Base-by-base conservation (phyloP, 2,888 invertebrate genomes). In the Strigamia maritima region DNA sequence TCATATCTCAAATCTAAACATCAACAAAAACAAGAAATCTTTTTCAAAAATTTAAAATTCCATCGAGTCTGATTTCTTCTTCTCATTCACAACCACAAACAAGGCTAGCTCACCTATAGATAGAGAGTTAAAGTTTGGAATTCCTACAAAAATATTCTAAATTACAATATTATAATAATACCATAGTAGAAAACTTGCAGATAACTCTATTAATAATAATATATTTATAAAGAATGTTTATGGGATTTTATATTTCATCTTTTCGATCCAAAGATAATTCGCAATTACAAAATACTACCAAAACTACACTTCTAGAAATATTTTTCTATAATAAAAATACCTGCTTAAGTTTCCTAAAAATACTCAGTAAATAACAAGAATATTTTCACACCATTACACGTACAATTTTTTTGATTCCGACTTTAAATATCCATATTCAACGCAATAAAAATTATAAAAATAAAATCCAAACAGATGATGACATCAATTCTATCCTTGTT, bases 111-210 rank as follows among this genome's bases (percentile, higher is more conserved):
- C 60, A 24, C 60, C 60, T 60, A 31, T 31, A 60, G 60, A 60
- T 10, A 49, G 60, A 60, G 60, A 16, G 49, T n/a, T n/a, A 49
- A 60, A 60, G 24, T 60, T 60, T 60, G 19, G 60, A 60, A 60
- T 60, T 60, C 60, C 60, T 60, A 60, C 60, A 60, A 60, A 60
- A 60, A 60, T 60, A 60, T 60, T 60, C 60, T 60, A 60, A 60
- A 60, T 60, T 60, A 60, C 60, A 60, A 60, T 60, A 60, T 49
- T 4, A 31, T 49, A 3, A n/a, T 60, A 60, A 60, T 60, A 60
- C 60, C 60, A 60, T 60, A 60, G 60, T 60, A 60, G 60, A 60
- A 60, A 60, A 60, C 22, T 60, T 60, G 60, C 60, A 60, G 24
- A 60, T 60, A 60, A 60, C 60, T 60, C 60, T 60, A 60, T 40